Percentiles rank a stretch among this genome's conserved stretches.
These are phyloP conservation scores for Eremophila alpestris DNA, from an alignment of 2,797 vertebrate genomes.

Conservation along the genomic window DNA sequence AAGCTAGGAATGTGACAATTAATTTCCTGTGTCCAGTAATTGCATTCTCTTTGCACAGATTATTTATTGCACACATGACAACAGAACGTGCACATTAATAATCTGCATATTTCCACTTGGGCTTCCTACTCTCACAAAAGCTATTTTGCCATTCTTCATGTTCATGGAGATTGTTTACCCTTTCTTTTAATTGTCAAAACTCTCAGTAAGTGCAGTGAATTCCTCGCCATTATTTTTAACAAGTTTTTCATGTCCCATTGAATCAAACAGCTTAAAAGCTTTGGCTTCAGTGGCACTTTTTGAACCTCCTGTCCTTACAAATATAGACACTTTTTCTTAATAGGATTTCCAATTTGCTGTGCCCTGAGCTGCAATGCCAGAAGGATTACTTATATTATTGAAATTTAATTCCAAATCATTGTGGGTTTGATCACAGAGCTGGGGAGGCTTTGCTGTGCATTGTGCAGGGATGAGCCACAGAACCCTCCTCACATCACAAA, in stretches of 20 bases:
- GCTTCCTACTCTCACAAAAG: background rate
- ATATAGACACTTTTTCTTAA: background rate
- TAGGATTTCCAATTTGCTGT: slow-evolving; percentile 16
- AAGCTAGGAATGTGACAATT: background rate
- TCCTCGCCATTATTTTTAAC: background rate
- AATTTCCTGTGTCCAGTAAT: background rate
- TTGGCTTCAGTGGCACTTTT: background rate
- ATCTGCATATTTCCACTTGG: background rate
- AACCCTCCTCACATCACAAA: background rate
- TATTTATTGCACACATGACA: background rate
- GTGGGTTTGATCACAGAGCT: background rate
- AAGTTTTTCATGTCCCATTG: background rate
- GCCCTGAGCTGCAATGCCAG: background rate
- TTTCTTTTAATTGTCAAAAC: background rate
- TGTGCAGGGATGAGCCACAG: background rate
- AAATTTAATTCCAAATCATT: slow-evolving; percentile 25
- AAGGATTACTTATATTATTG: slow-evolving; percentile 17
- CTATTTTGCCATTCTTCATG: background rate
- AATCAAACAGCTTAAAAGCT: slow-evolving; percentile 11
- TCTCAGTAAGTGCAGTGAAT: background rate
- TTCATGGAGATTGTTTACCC: background rate
- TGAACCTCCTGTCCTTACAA: background rate
- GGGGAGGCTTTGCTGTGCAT: background rate
- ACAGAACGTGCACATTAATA: background rate
- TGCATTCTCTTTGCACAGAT: background rate